Conservation (phyloP, 2,888 invertebrate species). For the Suillia variegata region DNA sequence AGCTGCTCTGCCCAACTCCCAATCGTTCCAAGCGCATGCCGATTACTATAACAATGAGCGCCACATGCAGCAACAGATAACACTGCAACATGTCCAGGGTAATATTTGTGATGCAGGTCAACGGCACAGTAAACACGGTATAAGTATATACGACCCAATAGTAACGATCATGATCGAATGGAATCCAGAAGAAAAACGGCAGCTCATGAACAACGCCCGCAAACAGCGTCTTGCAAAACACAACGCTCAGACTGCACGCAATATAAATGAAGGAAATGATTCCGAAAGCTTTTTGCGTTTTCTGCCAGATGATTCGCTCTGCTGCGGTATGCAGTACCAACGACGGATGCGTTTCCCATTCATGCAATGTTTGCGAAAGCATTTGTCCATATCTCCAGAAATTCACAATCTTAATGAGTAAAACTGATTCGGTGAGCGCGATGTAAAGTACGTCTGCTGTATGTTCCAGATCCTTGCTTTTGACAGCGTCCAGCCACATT, state of each 20-base stretch:
- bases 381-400: constrained; percentile 29
- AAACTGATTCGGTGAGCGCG: constrained; percentile 27
- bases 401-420: constrained; percentile 29
- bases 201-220: background rate
- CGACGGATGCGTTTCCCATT: constrained; percentile 27
- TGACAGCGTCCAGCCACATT: constrained; percentile 33
- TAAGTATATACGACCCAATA: constrained; percentile 31
- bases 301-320: constrained; percentile 28
- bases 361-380: constrained; percentile 24
- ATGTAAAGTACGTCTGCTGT: constrained; percentile 30
- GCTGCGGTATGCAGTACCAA: constrained; percentile 12
- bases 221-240: background rate
- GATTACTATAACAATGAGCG: constrained; percentile 30
- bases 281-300: constrained; percentile 25
- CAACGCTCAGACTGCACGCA: constrained; percentile 25
- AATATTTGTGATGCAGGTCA: constrained; percentile 27
- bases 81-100: constrained; percentile 31
- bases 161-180: constrained; percentile 35
- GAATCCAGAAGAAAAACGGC: constrained; percentile 34
- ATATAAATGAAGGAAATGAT: constrained; percentile 17
- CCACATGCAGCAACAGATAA: constrained; percentile 34
- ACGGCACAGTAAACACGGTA: constrained; percentile 19
- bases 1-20: no score
- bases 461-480: constrained; percentile 30
- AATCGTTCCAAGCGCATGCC: constrained; percentile 30